Conservation (phyloP, 1,140 invertebrate species). For the Protaetia brevitarsis region DNA sequence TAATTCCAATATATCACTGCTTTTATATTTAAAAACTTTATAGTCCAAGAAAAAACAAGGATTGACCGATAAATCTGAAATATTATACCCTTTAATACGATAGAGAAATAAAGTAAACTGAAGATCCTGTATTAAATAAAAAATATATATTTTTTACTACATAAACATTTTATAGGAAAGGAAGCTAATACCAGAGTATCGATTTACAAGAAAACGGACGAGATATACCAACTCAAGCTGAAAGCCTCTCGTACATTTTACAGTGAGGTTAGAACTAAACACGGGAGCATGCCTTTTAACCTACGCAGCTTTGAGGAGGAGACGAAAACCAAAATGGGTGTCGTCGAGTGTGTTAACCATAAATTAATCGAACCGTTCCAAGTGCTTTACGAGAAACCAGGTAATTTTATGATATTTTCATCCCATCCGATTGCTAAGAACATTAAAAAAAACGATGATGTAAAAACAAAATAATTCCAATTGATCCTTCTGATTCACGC, state of each 20-base stretch:
- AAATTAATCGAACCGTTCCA: slow-evolving; percentile 97
- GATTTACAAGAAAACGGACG: slow-evolving; percentile 98
- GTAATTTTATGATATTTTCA: slow-evolving; percentile 38
- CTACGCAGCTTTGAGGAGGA: slow-evolving; percentile 92
- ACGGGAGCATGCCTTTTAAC: slow-evolving; percentile 92
- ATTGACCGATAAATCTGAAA: too few species aligned
- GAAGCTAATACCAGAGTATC: slow-evolving; percentile 94
- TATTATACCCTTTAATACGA: too few species aligned
- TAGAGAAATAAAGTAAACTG: too few species aligned
- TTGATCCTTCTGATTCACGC: slow-evolving; percentile 33
- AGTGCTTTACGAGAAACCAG: slow-evolving; percentile 66
- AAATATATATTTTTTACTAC: neutral
- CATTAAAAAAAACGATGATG: slow-evolving; percentile 29
- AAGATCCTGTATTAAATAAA: too few species aligned
- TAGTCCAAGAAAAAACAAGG: too few species aligned
- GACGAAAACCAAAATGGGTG: slow-evolving; percentile 95
- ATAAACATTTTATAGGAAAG: slow-evolving; percentile 56
- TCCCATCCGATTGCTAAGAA: too few species aligned
- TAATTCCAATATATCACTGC: too few species aligned
- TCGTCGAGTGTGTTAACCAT: slow-evolving; percentile 97
- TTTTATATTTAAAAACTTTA: too few species aligned
- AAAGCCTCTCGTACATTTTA: slow-evolving; percentile 96
- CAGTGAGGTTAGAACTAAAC: slow-evolving; percentile 89
- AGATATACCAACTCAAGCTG: slow-evolving; percentile 94
- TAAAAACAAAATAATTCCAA: slow-evolving; percentile 28